Evolutionary conservation across 1,140 invertebrate genomes (phyloP).

Genomic region (Zaprionus capensis): DNA sequence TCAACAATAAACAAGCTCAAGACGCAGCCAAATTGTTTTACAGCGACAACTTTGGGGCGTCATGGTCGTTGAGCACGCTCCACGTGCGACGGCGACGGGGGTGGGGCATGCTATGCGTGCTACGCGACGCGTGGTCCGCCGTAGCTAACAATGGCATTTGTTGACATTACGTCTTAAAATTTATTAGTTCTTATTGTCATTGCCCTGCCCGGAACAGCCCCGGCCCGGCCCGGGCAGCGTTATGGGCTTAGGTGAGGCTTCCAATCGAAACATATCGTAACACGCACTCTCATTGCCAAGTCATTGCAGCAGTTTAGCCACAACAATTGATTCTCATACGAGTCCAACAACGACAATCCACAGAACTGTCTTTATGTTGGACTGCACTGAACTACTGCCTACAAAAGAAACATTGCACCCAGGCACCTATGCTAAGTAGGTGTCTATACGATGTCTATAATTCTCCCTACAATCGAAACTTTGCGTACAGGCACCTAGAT

Average conservation of each 20-base stretch:
- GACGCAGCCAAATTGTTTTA: constrained; percentile 50
- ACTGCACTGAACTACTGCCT: too few species aligned
- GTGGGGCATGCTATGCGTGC: constrained; percentile 41
- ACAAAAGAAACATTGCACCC: not conserved
- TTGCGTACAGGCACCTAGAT: too few species aligned
- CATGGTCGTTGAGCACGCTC: constrained; percentile 71
- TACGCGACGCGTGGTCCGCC: constrained; percentile 34
- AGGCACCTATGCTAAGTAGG: not conserved
- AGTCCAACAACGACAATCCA: not conserved
- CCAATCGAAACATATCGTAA: constrained; percentile 40
- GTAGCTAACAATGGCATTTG: constrained; percentile 55
- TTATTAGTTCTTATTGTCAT: constrained; percentile 76
- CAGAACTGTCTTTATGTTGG: too few species aligned
- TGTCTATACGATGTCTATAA: too few species aligned
- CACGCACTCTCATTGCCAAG: constrained; percentile 10
- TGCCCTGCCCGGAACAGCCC: constrained; percentile 3
- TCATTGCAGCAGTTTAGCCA: constrained; percentile 5
- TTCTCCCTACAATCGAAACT: too few species aligned
- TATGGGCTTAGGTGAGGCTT: constrained; percentile 37
- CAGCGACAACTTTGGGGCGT: constrained; percentile 56
- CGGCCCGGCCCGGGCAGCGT: constrained; percentile 2
- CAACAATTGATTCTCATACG: not conserved
- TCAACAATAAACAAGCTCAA: constrained; percentile 69
- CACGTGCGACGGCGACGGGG: not conserved
- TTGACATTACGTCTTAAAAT: constrained; percentile 79